A percentile compares a stretch with the other conserved stretches of the same genome.
Conservation (phyloP, 1,140 invertebrate genomes). For the Hylaeus anthracinus region DNA sequence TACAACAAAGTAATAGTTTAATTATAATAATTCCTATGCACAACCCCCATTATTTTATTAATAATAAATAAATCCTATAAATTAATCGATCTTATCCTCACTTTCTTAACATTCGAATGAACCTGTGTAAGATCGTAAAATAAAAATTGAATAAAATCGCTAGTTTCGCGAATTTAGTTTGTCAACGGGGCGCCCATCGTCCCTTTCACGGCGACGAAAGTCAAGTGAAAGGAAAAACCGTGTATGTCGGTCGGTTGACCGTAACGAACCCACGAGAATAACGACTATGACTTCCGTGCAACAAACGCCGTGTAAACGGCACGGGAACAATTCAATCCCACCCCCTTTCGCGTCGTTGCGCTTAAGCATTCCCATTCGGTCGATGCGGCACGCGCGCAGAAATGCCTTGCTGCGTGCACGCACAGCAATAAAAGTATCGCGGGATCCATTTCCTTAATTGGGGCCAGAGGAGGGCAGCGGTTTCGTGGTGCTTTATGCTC, state of each 20-base stretch:
- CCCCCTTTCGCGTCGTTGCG: conserved; percentile 11
- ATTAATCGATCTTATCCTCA: no score
- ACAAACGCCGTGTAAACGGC: conserved; percentile 57
- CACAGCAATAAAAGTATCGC: conserved; percentile 58
- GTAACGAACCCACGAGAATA: conserved; percentile 50
- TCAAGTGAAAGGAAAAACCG: not conserved
- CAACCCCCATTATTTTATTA: no score
- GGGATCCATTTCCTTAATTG: conserved; percentile 63
- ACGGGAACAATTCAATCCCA: conserved; percentile 59
- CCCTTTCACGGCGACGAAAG: not conserved
- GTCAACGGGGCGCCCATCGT: not conserved
- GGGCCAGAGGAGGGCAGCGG: not conserved
- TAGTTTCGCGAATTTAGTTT: not conserved
- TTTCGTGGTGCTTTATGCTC: not conserved
- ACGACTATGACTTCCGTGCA: conserved; percentile 62
- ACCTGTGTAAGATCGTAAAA: no score
- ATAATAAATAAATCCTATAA: no score
- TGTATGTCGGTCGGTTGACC: conserved; percentile 32
- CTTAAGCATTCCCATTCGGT: conserved; percentile 19
- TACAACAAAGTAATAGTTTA: no score
- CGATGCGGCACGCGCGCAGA: conserved; percentile 35
- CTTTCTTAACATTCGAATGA: no score
- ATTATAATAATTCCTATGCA: no score
- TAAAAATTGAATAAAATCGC: no score
- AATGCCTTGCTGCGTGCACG: conserved; percentile 27